These are phyloP conservation scores for Chlorodrepanis virens DNA, from an alignment of 2,113 vertebrate species.

Conservation along the genomic window DNA sequence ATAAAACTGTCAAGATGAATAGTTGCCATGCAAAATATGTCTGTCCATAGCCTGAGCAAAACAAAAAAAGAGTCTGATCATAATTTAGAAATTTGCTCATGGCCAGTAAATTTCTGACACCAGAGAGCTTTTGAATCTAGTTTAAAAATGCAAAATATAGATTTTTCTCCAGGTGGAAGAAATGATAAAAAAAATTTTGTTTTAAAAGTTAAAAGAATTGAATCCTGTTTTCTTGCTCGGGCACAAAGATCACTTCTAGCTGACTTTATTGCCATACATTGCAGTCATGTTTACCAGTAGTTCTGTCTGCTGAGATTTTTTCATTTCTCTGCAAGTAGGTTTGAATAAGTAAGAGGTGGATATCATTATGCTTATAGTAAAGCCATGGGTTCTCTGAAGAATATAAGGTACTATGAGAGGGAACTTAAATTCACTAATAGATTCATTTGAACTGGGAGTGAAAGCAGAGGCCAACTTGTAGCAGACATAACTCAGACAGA, in stretches of 20 bases:
- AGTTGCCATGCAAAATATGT: neutral
- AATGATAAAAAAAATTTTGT: neutral
- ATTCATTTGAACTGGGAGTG: neutral
- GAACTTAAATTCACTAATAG: neutral
- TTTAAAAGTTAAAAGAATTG: neutral
- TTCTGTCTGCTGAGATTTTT: neutral
- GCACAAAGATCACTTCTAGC: neutral
- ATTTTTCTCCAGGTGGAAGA: neutral
- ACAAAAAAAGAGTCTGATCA: neutral
- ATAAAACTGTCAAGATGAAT: neutral
- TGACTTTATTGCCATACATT: neutral
- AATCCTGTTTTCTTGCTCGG: neutral
- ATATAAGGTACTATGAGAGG: fast-evolving
- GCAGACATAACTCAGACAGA: neutral
- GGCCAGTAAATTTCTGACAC: neutral
- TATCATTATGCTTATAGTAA: neutral
- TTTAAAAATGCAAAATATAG: neutral
- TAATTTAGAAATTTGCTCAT: neutral
- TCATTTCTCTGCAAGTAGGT: neutral
- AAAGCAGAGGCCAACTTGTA: neutral
- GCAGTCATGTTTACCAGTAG: neutral
- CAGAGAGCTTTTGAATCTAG: neutral
- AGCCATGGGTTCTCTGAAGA: neutral
- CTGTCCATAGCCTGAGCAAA: neutral
- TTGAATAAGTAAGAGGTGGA: neutral